A percentile compares a stretch with the other conserved stretches of the same genome.
phyloP scores from a whole-genome alignment of 2,797 vertebrate species.

The Sebastes diploproa region DNA sequence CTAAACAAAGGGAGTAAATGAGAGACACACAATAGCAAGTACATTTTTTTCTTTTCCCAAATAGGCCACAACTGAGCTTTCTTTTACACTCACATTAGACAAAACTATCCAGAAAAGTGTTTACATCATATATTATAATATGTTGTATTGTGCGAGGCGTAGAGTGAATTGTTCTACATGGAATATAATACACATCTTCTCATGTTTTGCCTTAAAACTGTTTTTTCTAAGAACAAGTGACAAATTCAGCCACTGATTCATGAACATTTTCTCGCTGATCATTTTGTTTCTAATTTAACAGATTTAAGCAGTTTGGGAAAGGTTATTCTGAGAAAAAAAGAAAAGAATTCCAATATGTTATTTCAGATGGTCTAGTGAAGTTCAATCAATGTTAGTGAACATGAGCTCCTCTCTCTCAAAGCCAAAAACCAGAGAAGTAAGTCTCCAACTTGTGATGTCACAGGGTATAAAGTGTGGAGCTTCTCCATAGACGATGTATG shows the following conservation, averaged over 20 bases:
- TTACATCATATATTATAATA: neutral
- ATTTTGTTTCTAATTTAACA: neutral
- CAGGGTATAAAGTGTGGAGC: fast-evolving
- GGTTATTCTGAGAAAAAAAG: neutral
- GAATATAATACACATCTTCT: neutral
- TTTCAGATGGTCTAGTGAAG: too few relatives aligned
- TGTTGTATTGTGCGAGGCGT: neutral
- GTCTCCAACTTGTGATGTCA: too few relatives aligned
- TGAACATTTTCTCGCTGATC: fast-evolving
- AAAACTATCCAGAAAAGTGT: neutral
- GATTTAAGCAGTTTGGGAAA: neutral
- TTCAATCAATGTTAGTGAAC: fast-evolving
- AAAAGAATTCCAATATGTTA: too few relatives aligned
- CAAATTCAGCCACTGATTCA: neutral
- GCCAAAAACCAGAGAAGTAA: too few relatives aligned
- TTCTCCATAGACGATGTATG: fast-evolving
- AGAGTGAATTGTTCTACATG: neutral
- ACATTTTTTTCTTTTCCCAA: neutral
- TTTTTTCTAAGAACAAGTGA: neutral
- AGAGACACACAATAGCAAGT: neutral
- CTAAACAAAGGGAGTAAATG: neutral
- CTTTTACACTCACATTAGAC: neutral
- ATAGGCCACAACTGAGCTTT: neutral
- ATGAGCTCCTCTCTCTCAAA: too few relatives aligned
- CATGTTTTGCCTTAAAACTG: neutral